Conservation (phyloP, 2,888 invertebrate genomes). For the Crepidodera aurea region DNA sequence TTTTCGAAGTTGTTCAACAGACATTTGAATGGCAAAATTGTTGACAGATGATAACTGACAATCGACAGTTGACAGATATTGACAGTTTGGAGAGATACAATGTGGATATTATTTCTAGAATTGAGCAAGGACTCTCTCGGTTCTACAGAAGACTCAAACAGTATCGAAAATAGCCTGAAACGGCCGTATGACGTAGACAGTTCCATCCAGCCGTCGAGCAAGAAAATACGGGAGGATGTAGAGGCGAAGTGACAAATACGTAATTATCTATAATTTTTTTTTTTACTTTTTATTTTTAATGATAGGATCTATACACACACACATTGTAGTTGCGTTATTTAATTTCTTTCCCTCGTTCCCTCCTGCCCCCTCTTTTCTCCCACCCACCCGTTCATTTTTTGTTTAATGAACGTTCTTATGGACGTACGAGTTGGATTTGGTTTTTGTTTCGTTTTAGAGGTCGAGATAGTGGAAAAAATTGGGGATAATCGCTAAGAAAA, state of each 20-base stretch:
- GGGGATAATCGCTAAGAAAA: too few species aligned
- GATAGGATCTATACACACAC: slow-evolving; percentile 47
- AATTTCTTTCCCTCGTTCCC: slow-evolving; percentile 31
- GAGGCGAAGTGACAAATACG: slow-evolving; percentile 65
- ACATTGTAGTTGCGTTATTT: slow-evolving; percentile 42
- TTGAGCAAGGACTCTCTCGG: slow-evolving; percentile 22
- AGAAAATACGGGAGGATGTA: slow-evolving; percentile 63
- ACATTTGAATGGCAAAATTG: too few species aligned
- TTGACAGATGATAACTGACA: too few species aligned
- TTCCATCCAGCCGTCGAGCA: slow-evolving; percentile 63
- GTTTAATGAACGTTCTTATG: too few species aligned
- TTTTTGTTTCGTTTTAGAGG: too few species aligned
- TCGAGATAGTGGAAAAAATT: too few species aligned
- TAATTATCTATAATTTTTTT: slow-evolving; percentile 49
- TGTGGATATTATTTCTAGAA: too few species aligned
- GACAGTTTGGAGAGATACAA: too few species aligned
- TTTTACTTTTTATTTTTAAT: slow-evolving; percentile 47
- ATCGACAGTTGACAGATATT: too few species aligned
- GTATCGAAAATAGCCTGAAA: slow-evolving; percentile 51
- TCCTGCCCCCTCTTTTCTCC: slow-evolving; percentile 11
- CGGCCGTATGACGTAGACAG: slow-evolving; percentile 54
- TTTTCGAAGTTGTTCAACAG: too few species aligned
- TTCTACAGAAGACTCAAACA: slow-evolving; percentile 47
- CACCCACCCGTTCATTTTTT: not conserved
- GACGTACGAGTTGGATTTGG: too few species aligned